Evolutionary conservation across 2,888 invertebrate genomes (phyloP).

Genomic region (Drosophila emarginata): DNA sequence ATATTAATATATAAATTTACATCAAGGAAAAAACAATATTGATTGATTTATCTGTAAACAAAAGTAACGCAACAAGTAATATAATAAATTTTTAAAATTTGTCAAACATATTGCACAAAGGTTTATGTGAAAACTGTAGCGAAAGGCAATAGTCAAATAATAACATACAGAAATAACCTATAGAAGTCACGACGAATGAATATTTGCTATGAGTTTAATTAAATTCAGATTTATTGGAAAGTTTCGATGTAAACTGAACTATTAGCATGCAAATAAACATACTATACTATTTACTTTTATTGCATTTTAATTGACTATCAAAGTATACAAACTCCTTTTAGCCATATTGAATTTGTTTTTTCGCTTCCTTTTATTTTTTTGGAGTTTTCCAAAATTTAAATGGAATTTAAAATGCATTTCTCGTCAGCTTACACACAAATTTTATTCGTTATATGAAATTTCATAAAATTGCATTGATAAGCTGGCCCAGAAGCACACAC

Average conservation of each 20-base stretch:
- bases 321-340: constrained; percentile 21
- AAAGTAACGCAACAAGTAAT: constrained; percentile 15
- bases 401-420: constrained; percentile 13
- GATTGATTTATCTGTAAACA: constrained; percentile 52
- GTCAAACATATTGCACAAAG: not conserved
- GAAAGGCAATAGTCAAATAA: not conserved
- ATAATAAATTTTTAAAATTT: constrained; percentile 2
- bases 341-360: not conserved
- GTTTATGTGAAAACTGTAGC: not conserved
- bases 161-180: not conserved
- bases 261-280: constrained; percentile 40
- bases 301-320: constrained; percentile 55
- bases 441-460: not conserved
- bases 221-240: not conserved
- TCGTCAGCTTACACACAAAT: not conserved
- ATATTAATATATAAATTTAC: too few relatives aligned
- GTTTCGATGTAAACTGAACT: constrained; percentile 11
- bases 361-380: not conserved
- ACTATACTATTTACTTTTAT: constrained; percentile 47
- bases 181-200: not conserved
- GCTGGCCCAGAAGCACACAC: not conserved
- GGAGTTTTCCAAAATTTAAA: not conserved
- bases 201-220: constrained; percentile 9
- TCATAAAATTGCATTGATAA: not conserved
- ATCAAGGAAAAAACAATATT: constrained; percentile 15